phyloP scores from a whole-genome alignment of 2,797 vertebrate species.

The Coregonus sp. region DNA sequence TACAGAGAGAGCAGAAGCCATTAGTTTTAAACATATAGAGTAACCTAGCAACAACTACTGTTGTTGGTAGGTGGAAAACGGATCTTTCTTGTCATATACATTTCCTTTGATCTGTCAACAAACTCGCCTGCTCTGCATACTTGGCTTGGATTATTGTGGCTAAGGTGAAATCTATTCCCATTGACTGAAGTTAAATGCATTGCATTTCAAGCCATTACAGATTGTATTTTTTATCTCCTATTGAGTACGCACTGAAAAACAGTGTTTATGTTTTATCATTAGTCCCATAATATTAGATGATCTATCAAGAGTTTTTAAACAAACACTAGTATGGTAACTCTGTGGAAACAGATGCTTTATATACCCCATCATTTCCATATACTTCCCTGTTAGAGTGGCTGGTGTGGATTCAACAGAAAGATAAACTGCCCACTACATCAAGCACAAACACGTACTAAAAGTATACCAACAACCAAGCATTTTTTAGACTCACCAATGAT shows the following conservation, averaged over 20 bases:
- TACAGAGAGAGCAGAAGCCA: conserved; percentile 15
- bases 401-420: conserved; percentile 13
- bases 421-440: conserved; percentile 27
- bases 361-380: no score
- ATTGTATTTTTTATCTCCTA: not conserved
- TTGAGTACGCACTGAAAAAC: no score
- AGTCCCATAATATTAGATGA: no score
- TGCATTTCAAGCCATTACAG: not conserved
- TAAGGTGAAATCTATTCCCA: not conserved
- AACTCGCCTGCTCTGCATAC: not conserved
- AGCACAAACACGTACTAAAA: conserved; percentile 19
- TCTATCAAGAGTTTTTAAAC: no score
- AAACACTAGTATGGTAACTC: no score
- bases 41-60: not conserved
- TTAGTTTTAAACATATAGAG: not conserved
- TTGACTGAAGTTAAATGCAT: not conserved
- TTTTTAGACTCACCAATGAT: conserved; percentile 25
- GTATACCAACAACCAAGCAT: conserved; percentile 11
- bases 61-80: conserved; percentile 2
- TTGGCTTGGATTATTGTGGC: not conserved
- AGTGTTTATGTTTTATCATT: no score
- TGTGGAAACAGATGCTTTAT: no score
- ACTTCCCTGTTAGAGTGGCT: not conserved
- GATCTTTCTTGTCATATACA: not conserved
- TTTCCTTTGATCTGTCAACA: conserved; percentile 1